phyloP scores from a whole-genome alignment of 2,113 vertebrate genomes.

The Manacus vitellinus region DNA sequence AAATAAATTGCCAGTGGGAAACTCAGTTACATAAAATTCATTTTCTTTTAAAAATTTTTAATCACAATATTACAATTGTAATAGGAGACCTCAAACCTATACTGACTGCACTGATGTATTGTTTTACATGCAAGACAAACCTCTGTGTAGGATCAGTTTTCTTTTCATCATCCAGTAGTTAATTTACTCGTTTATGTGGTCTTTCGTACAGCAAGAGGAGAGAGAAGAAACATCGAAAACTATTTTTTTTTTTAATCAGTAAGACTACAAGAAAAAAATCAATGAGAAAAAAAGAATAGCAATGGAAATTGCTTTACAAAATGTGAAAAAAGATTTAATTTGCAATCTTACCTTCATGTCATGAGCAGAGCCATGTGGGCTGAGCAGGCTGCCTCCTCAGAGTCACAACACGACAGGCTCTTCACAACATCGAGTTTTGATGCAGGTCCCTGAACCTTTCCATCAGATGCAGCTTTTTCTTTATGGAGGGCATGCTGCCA shows the following conservation, averaged over 20 bases:
- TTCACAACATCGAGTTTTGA: rapidly evolving
- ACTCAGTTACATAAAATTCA: not conserved
- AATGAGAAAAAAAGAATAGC: not conserved
- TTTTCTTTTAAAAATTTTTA: not conserved
- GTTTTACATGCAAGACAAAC: not conserved
- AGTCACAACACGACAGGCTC: not conserved
- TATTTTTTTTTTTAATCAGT: not conserved
- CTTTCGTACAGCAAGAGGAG: not conserved
- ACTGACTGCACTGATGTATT: not conserved
- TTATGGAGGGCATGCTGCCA: not conserved
- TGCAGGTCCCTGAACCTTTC: not conserved
- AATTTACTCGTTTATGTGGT: not conserved
- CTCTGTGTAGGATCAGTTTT: not conserved
- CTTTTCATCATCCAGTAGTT: not conserved
- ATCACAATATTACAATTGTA: not conserved
- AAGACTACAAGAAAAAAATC: not conserved
- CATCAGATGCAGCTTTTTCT: not conserved
- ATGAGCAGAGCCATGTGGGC: not conserved
- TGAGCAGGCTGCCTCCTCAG: not conserved
- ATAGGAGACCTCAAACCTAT: not conserved
- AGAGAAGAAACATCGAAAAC: not conserved
- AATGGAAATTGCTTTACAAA: not conserved
- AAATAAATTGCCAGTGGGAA: not conserved
- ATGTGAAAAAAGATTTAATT: not conserved
- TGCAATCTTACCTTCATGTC: slow-evolving; percentile 19